phyloP scores from a whole-genome alignment of 2,888 invertebrate genomes.

The Clanis bilineata region DNA sequence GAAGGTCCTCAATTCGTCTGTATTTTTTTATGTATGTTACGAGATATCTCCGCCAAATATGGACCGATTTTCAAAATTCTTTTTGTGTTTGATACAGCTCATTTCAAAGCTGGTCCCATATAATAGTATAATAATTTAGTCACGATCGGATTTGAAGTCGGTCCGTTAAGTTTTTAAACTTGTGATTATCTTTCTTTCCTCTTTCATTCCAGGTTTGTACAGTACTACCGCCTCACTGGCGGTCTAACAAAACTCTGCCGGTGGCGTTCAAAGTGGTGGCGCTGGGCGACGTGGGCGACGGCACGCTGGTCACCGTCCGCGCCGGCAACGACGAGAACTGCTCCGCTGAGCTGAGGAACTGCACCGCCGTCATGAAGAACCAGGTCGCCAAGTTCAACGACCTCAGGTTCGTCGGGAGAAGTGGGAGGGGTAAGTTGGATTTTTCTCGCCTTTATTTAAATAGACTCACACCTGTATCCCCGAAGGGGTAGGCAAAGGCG shows the following conservation, averaged over 20 bases:
- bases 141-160: no score
- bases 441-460: no score
- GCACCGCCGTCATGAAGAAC: constrained; percentile 97
- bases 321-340: constrained; percentile 99
- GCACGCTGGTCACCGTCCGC: constrained; percentile 95
- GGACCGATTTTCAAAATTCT: no score
- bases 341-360: constrained; percentile 96
- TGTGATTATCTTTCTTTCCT: not conserved
- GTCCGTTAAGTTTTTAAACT: no score
- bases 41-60: no score
- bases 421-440: constrained; percentile 96
- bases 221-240: constrained; percentile 96
- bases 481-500: not conserved
- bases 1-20: no score
- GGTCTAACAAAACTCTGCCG: constrained; percentile 98
- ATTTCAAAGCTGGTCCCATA: no score
- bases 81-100: no score
- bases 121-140: no score
- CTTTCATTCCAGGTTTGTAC: constrained; percentile 85
- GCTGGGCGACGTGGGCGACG: constrained; percentile 95
- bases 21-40: no score
- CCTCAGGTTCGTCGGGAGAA: constrained; percentile 97
- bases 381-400: constrained; percentile 99
- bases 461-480: no score
- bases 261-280: constrained; percentile 97